phyloP scores from a whole-genome alignment of 2,888 invertebrate species.

The Drosophila lacicola region DNA sequence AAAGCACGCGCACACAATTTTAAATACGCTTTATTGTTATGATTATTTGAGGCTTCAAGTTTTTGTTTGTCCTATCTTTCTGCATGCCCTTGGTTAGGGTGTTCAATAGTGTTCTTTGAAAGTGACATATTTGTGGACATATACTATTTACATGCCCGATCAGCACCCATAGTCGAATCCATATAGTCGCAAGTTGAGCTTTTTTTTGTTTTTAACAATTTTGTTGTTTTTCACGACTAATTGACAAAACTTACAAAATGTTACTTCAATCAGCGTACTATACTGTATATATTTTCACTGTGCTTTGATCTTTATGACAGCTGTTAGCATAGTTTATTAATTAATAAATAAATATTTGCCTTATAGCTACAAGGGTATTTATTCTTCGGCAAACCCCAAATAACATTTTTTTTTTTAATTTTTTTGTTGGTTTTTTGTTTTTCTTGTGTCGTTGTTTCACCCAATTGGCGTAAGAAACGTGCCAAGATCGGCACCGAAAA shows the following conservation, averaged over 20 bases:
- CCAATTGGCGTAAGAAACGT: constrained; percentile 75
- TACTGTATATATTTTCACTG: too few relatives aligned
- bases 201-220: too few relatives aligned
- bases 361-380: background rate
- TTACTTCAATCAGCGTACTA: too few relatives aligned
- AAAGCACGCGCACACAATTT: constrained; percentile 73
- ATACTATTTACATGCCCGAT: too few relatives aligned
- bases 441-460: constrained; percentile 56
- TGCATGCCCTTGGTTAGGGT: background rate
- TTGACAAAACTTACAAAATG: too few relatives aligned
- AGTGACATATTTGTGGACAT: too few relatives aligned
- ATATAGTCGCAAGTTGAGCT: too few relatives aligned
- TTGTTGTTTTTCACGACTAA: too few relatives aligned
- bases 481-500: constrained; percentile 74
- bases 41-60: constrained; percentile 50
- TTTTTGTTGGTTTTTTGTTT: constrained; percentile 3
- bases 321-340: too few relatives aligned
- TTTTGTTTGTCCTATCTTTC: constrained; percentile 18
- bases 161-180: too few relatives aligned
- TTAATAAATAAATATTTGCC: background rate
- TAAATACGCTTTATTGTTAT: constrained; percentile 68
- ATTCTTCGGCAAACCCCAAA: background rate
- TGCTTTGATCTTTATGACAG: too few relatives aligned
- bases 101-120: too few relatives aligned
- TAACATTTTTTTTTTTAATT: constrained; percentile 3